Base-by-base conservation (phyloP, 2,113 vertebrate species). In the Deroptyus accipitrinus region DNA sequence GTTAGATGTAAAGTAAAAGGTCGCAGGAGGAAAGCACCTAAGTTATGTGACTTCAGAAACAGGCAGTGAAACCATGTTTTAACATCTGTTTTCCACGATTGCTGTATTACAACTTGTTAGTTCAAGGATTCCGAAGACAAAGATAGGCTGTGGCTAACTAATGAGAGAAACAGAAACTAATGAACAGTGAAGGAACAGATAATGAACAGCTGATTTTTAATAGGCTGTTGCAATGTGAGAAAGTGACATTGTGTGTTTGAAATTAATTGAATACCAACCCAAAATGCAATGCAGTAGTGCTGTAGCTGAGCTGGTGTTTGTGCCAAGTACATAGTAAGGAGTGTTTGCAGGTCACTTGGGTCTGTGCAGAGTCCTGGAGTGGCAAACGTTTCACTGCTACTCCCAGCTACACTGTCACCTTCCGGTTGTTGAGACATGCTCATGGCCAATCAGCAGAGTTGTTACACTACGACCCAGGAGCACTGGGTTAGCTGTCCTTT, bases 391-490 rank as follows among this genome's bases (percentile, higher is more conserved):
- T 67, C 13, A 13, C 14, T n/a, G 18, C 76, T 72, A 4, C 52
- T 92, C 70, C 31, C 67, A 72, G 57, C 57, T 75, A 14, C 10
- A 0, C 39, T 64, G 44, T 55, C 35, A 42, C 87, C 54, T 80
- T 73, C 28, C 25, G 59, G 15, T 28, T 79, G 27, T n/a, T 91
- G 39, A 76, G 37, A n/a, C 17, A 2, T 13, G 48, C n/a, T 63
- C 10, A 2, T 49, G 63, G 57, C 39, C 28, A 24, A 8, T 20
- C 37, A 75, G 51, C 80, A 73, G 63, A 61, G 30, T 18, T 46
- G 61, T 78, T 68, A 27, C 1, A 0, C 39, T 31, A 0, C 1
- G 3, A 41, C 42, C 39, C 7, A 6, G 59, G 67, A 77, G 25
- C 52, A 28, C 17, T 33, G 44, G 6, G 14, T 3, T 69, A 68